Conservation (phyloP, 2,113 vertebrate species). For the Promerops cafer region DNA sequence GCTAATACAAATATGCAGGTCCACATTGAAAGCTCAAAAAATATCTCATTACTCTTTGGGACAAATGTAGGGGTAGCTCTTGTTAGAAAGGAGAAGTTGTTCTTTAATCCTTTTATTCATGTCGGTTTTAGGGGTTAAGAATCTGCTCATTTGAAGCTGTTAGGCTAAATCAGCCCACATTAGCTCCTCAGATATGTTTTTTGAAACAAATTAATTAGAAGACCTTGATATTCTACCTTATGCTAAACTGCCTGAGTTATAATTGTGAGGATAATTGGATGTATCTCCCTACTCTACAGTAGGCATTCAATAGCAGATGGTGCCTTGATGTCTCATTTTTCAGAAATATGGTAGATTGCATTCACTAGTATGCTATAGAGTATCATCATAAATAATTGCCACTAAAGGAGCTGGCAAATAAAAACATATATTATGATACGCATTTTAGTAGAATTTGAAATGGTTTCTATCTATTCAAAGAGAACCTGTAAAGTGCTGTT, state of each 20-base stretch:
- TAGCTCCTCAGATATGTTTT: background rate
- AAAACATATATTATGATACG: background rate
- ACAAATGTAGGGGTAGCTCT: background rate
- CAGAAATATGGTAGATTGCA: background rate
- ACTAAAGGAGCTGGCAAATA: background rate
- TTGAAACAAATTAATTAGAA: background rate
- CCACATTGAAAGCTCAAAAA: background rate
- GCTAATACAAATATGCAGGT: background rate
- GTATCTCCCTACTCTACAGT: background rate
- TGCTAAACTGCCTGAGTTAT: background rate
- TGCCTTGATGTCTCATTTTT: background rate
- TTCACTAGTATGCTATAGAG: background rate
- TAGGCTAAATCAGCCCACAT: background rate
- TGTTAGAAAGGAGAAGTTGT: background rate
- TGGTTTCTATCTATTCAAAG: background rate
- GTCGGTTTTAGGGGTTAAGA: background rate
- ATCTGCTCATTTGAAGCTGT: background rate
- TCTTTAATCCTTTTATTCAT: background rate
- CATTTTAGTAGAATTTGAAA: background rate
- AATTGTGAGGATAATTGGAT: background rate
- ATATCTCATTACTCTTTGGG: background rate
- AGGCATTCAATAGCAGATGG: background rate
- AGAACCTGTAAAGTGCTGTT: background rate
- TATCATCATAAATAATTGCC: constrained; percentile 1
- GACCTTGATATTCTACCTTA: background rate